Evolutionary conservation across 2,888 invertebrate species (phyloP).

Genomic region (Colostygia pectinataria): DNA sequence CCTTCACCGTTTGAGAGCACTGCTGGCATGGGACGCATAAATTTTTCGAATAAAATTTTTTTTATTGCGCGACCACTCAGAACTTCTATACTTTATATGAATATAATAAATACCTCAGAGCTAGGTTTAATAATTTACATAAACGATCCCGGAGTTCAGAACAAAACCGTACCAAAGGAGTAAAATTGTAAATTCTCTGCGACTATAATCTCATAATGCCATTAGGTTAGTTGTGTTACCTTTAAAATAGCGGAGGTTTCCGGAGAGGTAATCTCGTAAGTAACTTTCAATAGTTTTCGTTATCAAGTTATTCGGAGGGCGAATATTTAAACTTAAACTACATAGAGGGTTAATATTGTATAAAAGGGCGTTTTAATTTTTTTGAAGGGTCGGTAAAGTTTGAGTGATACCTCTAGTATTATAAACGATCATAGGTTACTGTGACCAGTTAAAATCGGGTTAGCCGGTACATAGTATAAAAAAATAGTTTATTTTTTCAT

Average conservation of each 20-base stretch:
- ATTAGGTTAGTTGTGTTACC: slow-evolving; percentile 38
- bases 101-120: slow-evolving; percentile 50
- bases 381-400: too few species aligned
- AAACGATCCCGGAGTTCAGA: slow-evolving; percentile 55
- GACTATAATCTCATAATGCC: slow-evolving; percentile 30
- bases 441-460: too few species aligned
- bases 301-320: slow-evolving; percentile 22
- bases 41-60: not conserved
- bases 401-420: too few species aligned
- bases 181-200: slow-evolving; percentile 63
- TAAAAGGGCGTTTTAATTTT: too few species aligned
- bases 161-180: slow-evolving; percentile 49
- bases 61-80: too few species aligned
- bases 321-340: slow-evolving; percentile 41
- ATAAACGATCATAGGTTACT: too few species aligned
- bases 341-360: slow-evolving; percentile 26
- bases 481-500: too few species aligned
- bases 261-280: slow-evolving; percentile 62
- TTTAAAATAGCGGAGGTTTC: slow-evolving; percentile 29
- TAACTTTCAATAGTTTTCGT: slow-evolving; percentile 76
- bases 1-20: too few species aligned
- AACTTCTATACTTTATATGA: slow-evolving; percentile 27
- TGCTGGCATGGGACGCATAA: too few species aligned
- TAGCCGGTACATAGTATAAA: too few species aligned
- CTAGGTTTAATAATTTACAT: slow-evolving; percentile 61